Evolutionary conservation across 2,113 vertebrate species (phyloP).

Genomic region (Pardalotus punctatus): DNA sequence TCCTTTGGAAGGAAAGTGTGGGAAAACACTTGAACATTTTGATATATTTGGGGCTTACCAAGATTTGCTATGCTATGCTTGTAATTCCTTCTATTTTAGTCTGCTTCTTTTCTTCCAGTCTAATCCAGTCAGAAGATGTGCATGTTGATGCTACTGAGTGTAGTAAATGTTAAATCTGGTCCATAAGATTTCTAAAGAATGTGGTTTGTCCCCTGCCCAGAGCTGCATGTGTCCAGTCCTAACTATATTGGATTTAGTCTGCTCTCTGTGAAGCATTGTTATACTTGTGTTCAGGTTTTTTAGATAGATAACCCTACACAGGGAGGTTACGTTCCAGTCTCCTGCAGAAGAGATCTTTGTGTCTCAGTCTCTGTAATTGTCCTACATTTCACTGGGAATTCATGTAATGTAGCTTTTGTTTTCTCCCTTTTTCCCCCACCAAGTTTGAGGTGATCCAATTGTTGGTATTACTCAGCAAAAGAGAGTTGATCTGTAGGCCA

Average conservation of each 20-base stretch:
- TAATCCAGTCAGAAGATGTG: neutral
- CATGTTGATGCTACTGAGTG: neutral
- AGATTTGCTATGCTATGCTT: neutral
- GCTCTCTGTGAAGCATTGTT: neutral
- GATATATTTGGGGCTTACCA: neutral
- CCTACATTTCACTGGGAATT: neutral
- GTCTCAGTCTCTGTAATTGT: neutral
- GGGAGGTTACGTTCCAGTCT: neutral
- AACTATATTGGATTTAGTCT: neutral
- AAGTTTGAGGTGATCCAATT: neutral
- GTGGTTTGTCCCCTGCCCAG: neutral
- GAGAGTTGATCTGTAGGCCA: neutral
- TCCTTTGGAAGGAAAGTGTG: neutral
- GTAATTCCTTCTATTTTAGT: neutral
- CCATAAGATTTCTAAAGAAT: neutral
- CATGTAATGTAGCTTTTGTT: neutral
- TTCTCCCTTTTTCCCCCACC: accelerated
- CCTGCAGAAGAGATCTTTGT: neutral
- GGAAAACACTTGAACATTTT: neutral
- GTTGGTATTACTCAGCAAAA: neutral
- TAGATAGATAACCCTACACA: neutral
- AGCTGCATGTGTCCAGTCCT: neutral
- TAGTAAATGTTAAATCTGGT: neutral
- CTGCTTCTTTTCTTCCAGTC: neutral
- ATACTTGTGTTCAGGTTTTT: neutral